Evolutionary conservation across 2,888 invertebrate species (phyloP).

Genomic region (Ectemnius lituratus): DNA sequence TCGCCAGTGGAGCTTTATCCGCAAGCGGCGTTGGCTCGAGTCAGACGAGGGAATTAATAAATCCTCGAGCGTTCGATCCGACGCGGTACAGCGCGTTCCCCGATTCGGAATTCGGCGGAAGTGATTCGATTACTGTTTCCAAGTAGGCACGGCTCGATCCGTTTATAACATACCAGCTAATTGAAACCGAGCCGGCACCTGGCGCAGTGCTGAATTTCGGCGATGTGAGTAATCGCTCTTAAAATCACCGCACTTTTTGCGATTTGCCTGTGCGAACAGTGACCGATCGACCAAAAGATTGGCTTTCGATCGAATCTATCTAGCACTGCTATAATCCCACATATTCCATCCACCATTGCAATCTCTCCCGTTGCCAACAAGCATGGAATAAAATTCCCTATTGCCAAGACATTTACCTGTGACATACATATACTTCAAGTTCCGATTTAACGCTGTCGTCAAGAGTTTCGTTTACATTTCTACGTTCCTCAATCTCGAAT

Average conservation of each 20-base stretch:
- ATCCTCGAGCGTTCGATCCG: slow-evolving; percentile 3
- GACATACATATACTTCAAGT: not conserved
- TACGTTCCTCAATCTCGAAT: not conserved
- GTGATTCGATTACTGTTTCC: slow-evolving; percentile 2
- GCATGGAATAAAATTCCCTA: not conserved
- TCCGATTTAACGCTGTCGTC: not conserved
- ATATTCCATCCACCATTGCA: too few relatives aligned
- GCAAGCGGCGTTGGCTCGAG: not conserved
- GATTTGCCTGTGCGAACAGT: not conserved
- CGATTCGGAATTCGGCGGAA: not conserved
- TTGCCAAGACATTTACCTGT: not conserved
- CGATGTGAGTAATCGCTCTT: too few relatives aligned
- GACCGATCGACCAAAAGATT: slow-evolving; percentile 2
- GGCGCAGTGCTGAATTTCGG: too few relatives aligned
- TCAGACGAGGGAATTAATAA: slow-evolving; percentile 7
- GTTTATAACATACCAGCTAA: not conserved
- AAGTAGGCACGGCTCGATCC: not conserved
- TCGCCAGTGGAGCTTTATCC: slow-evolving; percentile 2
- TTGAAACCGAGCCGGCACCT: not conserved
- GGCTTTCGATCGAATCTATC: not conserved
- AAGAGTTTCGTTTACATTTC: not conserved
- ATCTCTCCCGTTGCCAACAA: not conserved
- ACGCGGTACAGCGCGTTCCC: not conserved
- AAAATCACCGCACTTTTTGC: too few relatives aligned
- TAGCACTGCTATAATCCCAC: not conserved